A percentile compares a stretch with the other conserved stretches of the same genome.
Evolutionary conservation across 1,140 invertebrate species (phyloP).

Genomic region (Papilio machaon): DNA sequence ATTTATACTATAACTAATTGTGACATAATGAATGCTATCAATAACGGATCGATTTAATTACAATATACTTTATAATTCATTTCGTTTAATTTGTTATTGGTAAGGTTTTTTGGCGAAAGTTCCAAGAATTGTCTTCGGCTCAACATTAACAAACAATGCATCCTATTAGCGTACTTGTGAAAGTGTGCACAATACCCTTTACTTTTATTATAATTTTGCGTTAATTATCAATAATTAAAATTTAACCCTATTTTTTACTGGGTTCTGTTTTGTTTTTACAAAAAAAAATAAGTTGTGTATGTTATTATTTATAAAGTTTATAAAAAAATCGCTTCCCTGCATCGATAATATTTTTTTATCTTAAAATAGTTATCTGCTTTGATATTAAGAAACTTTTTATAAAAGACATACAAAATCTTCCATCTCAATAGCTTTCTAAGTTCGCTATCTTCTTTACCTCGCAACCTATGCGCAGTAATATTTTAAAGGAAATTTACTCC

Average conservation of each 20-base stretch:
- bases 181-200: constrained; percentile 66
- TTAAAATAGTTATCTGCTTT: not conserved
- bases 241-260: not conserved
- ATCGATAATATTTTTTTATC: not conserved
- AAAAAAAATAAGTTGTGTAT: too few relatives aligned
- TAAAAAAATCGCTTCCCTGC: too few relatives aligned
- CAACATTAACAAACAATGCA: constrained; percentile 60
- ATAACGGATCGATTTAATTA: not conserved
- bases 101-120: constrained; percentile 23
- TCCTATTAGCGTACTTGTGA: constrained; percentile 72
- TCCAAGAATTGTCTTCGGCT: constrained; percentile 49
- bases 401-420: not conserved
- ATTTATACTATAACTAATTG: not conserved
- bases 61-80: not conserved
- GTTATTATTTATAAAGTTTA: too few relatives aligned
- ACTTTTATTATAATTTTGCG: constrained; percentile 53
- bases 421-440: not conserved
- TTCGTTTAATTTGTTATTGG: not conserved
- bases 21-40: not conserved
- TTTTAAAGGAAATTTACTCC: not conserved
- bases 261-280: not conserved
- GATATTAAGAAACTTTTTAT: not conserved
- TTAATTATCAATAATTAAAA: constrained; percentile 50
- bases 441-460: not conserved
- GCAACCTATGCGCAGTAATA: not conserved